phyloP scores from a whole-genome alignment of 2,888 invertebrate genomes.

The Apodemia hepburni region DNA sequence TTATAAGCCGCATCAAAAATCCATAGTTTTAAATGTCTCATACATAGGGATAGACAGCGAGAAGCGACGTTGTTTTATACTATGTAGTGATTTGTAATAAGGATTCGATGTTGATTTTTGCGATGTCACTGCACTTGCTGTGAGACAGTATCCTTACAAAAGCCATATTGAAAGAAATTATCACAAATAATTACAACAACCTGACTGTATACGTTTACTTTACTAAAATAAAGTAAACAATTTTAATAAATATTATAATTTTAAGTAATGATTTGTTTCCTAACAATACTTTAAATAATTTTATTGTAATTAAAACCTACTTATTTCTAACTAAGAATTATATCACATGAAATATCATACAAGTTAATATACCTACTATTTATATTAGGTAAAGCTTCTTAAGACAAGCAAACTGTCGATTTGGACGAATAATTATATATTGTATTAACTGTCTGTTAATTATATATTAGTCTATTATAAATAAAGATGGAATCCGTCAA shows the following conservation, averaged over 20 bases:
- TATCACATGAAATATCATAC: conserved; percentile 76
- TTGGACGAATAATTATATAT: conserved; percentile 43
- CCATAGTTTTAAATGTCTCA: too few species aligned
- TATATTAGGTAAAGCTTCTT: conserved; percentile 57
- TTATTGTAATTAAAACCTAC: conserved; percentile 16
- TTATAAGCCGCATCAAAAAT: too few species aligned
- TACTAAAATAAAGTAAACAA: conserved; percentile 8
- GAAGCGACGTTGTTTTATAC: too few species aligned
- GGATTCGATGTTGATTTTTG: not conserved
- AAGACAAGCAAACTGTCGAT: conserved; percentile 53
- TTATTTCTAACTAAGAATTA: conserved; percentile 43
- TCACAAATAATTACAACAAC: conserved; percentile 7
- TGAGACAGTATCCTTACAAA: not conserved
- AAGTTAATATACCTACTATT: conserved; percentile 54
- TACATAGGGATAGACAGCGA: too few species aligned
- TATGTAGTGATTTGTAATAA: not conserved
- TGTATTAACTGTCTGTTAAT: conserved; percentile 23
- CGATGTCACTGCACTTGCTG: not conserved
- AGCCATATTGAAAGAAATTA: conserved; percentile 11
- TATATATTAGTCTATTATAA: not conserved
- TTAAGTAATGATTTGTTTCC: conserved; percentile 16
- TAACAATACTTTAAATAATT: conserved; percentile 18
- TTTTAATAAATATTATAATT: conserved; percentile 15
- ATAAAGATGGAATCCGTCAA: conserved; percentile 8
- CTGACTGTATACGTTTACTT: conserved; percentile 9